These are phyloP conservation scores for Smutsia gigantea DNA, from an alignment of 2,797 vertebrate genomes.

Conservation along the genomic window DNA sequence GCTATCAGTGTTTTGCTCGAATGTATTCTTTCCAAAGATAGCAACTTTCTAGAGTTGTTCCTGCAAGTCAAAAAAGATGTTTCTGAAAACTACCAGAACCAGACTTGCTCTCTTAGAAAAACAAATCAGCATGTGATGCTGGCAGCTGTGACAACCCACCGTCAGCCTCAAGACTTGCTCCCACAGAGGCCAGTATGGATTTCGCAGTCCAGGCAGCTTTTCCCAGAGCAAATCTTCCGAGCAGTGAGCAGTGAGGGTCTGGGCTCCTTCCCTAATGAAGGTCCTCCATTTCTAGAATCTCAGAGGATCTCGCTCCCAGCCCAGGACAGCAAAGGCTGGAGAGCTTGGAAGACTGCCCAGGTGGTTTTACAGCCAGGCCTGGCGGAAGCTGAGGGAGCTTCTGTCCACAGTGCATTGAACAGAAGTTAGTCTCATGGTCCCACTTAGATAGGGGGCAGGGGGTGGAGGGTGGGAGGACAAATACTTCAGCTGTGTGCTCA, in stretches of 20 bases:
- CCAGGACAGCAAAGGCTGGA: not conserved
- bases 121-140: not conserved
- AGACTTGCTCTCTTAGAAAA: not conserved
- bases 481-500: not conserved
- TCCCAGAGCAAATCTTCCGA: not conserved
- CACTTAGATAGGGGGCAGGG: not conserved
- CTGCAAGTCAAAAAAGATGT: conserved; percentile 17
- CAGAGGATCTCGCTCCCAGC: not conserved
- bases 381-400: not conserved
- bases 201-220: not conserved
- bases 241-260: not conserved
- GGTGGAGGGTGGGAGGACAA: not conserved
- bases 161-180: not conserved
- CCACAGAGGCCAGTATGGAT: not conserved
- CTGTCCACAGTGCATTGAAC: not conserved
- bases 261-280: not conserved
- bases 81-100: conserved; percentile 21
- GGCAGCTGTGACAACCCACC: not conserved
- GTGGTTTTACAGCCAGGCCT: not conserved
- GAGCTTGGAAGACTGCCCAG: not conserved
- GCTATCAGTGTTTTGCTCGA: not conserved
- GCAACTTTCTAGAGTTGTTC: conserved; percentile 4
- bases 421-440: not conserved
- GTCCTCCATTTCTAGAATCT: not conserved
- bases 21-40: conserved; percentile 53